phyloP scores from a whole-genome alignment of 1,140 invertebrate species.

The Monochamus saltuarius region DNA sequence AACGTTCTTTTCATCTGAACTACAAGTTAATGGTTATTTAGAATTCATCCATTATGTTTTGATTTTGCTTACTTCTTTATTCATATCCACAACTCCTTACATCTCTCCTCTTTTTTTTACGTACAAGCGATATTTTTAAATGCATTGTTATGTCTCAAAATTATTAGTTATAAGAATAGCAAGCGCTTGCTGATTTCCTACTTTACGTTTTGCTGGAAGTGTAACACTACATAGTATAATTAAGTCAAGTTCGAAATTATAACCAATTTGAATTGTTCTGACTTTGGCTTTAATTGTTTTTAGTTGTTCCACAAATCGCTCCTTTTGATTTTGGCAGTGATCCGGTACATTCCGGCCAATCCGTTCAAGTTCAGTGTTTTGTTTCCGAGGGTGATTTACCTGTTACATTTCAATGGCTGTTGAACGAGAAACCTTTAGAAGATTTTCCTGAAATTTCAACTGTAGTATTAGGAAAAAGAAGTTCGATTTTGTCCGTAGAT shows the following conservation, averaged over 20 bases:
- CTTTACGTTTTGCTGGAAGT: too few relatives aligned
- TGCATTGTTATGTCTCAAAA: too few relatives aligned
- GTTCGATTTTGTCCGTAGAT: slow-evolving; percentile 64
- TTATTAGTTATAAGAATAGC: too few relatives aligned
- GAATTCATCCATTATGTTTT: slow-evolving; percentile 59
- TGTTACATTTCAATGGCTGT: slow-evolving; percentile 65
- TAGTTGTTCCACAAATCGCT: slow-evolving; percentile 66
- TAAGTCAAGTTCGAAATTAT: too few relatives aligned
- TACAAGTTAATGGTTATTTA: slow-evolving; percentile 41
- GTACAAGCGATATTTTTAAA: too few relatives aligned
- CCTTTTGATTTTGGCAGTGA: slow-evolving; percentile 68
- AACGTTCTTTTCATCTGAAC: slow-evolving; percentile 36
- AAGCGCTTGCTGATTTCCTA: too few relatives aligned
- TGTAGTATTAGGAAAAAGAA: slow-evolving; percentile 42
- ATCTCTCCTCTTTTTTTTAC: too few relatives aligned
- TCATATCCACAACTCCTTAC: too few relatives aligned
- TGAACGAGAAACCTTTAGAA: slow-evolving; percentile 57
- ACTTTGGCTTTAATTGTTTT: neutral
- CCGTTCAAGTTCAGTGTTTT: slow-evolving; percentile 70
- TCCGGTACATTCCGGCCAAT: slow-evolving; percentile 68
- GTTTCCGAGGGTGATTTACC: slow-evolving; percentile 70
- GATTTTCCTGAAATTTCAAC: slow-evolving; percentile 28
- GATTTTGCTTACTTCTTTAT: too few relatives aligned
- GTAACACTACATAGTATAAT: too few relatives aligned
- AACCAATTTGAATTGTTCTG: too few relatives aligned